Base-by-base conservation (phyloP, 2,797 vertebrate genomes). In the Phrynocephalus guinanensis region DNA sequence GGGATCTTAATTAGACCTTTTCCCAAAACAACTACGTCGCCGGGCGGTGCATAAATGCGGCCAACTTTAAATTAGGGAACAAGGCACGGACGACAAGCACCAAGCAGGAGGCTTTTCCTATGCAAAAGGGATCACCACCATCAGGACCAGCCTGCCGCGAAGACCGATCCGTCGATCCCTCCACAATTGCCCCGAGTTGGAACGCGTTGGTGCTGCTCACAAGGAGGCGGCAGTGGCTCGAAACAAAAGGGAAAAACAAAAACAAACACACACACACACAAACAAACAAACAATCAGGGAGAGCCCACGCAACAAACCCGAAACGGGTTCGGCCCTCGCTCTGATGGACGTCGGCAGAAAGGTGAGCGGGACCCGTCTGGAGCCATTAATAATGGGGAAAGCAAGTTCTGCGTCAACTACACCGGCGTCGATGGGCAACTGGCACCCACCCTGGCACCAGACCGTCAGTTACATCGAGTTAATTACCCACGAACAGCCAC, bases 1-100 rank as follows among this genome's bases (percentile, higher is more conserved):
- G 28, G 38, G 68, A 22, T 56, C 18, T 26, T 6, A 30, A 28
- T 92, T 85, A 92, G 94, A 91, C 86, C 88, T 86, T 86, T 86
- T 78, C 80, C 82, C 91, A 90, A 93, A 77, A 50, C 8, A 24
- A 16, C 56, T 5, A 18, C 28, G 33, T 70, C 24, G 56, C 24
- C 16, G 22, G 44, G 66, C 7, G 26, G 76, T 38, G 66, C 50
- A 3, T 44, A 50, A 33, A 30, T 3, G 26, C 56, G 30, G 66
- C 10, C 13, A 8, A 48, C 26, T 33, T 15, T 10, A 66, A 28
- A 28, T 16, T 18, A 28, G 6, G 52, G 52, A 20, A 26, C 38
- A 63, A 60, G 8, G n/a, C 52, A 60, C 20, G 2, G 56, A 28
- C 22, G 33, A 26, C 33, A 28, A 60, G 52, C 20, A 79, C 76